Base-by-base conservation (phyloP, 2,113 vertebrate genomes). In the Calypte anna region DNA sequence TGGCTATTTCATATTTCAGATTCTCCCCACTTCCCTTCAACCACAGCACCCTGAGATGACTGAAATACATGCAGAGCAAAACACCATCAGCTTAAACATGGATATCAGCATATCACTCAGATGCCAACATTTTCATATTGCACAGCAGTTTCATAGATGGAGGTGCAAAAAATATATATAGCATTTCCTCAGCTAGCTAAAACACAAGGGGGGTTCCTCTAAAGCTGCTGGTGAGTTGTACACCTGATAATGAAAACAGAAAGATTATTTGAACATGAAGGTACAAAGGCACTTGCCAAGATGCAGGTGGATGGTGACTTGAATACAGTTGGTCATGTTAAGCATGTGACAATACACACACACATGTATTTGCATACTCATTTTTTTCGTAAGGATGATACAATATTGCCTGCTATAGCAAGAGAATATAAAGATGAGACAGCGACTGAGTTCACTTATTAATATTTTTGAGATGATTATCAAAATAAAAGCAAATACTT, bases 11-110 rank as follows among this genome's bases (percentile, higher is more conserved):
- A 62, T 3, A 9, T 25, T 25, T 9, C 51, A 31, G 67, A 43
- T 73, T 57, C 75, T 88, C 27, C 10, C 13, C 18, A 3, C 3
- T 33, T 24, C 18, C n/a, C 19, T 46, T 24, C 48, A 18, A 6
- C 6, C 13, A 28, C 24, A 54, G 70, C 68, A 31, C 68, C 62
- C 10, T 2, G 10, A 18, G 22, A 46, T 6, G 0, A 0, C 36
- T 1, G 2, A 40, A 30, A 75, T 5, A 48, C 0, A 0, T 2
- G 21, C 0, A 0, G 38, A 57, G 27, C 30, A 44, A n/a, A 68
- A 40, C 0, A 0, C 30, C 28, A 5, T 3, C 57, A 30, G 51
- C 63, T 62, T 63, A 25, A 28, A 31, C 2, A 27, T 0, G 3
- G 4, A 13, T 19, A 27, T 15, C 58, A 17, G 22, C 3, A 0